Base-by-base conservation (phyloP, 2,113 vertebrate genomes). In the Nyctibius bracteatus region DNA sequence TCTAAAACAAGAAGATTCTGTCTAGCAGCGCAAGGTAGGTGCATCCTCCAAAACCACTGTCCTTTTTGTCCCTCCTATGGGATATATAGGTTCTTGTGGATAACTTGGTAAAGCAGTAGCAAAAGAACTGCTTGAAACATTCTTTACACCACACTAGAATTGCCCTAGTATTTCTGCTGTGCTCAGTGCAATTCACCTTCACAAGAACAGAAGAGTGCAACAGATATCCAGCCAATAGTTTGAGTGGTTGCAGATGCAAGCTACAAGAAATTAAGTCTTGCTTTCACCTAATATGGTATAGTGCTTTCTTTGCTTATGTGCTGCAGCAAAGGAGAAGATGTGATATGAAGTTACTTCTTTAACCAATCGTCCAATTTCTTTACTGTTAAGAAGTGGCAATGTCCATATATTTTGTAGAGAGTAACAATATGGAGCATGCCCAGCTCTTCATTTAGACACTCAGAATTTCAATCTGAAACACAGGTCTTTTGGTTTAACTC, bases 51-150 rank as follows among this genome's bases (percentile, higher is more conserved):
- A 72, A 90, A 72, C 5, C 6, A 1, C 33, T 12, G 14, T 39
- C 12, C 31, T 54, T 73, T 77, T 67, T 65, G 2, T 49, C n/a
- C n/a, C n/a, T n/a, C n/a, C 49, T 31, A 10, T 0, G 5, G 24
- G 17, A 44, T 44, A 62, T n/a, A 65, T 1, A 5, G 21, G 10
- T 5, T 44, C 77, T 43, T 47, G 30, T 9, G 37, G 18, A n/a
- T 66, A 83, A 81, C 23, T 31, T 54, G 15, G 8, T 25, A 94
- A 91, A 59, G 52, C 25, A 66, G 52, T 2, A 92, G 46, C n/a
- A 58, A 46, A 83, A 70, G 58, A 90, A 73, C 31, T 62, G 22
- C 30, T 8, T 86, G 39, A 66, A 88, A 78, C 7, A 8, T 41
- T 71, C 23, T 58, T 72, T 57, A 44, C 11, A 25, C 11, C 43